Percentiles rank a stretch among this genome's conserved stretches.
Evolutionary conservation across 2,888 invertebrate species (phyloP).

Genomic region (Rhagonycha lutea): DNA sequence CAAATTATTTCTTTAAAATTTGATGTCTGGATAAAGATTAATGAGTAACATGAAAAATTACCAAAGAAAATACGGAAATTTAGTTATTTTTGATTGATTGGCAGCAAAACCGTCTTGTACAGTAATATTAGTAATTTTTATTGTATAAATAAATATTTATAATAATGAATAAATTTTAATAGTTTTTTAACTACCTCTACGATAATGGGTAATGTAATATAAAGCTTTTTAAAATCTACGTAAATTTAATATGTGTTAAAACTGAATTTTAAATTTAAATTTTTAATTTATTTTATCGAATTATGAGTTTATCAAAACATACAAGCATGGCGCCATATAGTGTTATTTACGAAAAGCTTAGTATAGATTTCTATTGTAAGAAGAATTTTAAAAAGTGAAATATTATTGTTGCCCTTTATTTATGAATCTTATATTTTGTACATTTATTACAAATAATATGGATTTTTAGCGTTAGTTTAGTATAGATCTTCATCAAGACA

Average conservation of each 20-base stretch:
- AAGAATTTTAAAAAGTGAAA: background rate
- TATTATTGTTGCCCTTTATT: no score
- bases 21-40: background rate
- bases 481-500: no score
- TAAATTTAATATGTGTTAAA: background rate
- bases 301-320: background rate
- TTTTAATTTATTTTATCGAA: background rate
- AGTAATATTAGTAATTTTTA: background rate
- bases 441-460: no score
- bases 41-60: background rate
- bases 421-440: no score
- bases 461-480: no score
- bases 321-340: background rate
- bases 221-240: background rate
- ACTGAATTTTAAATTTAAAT: background rate
- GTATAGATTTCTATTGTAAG: background rate
- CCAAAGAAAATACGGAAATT: background rate
- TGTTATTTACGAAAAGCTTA: background rate
- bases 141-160: background rate
- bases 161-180: background rate
- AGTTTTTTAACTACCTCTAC: background rate
- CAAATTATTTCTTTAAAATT: background rate
- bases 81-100: background rate
- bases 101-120: background rate
- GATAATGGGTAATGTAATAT: background rate